A percentile compares a stretch with the other conserved stretches of the same genome.
phyloP scores from a whole-genome alignment of 2,888 invertebrate species.

The Sphaerophoria taeniata region DNA sequence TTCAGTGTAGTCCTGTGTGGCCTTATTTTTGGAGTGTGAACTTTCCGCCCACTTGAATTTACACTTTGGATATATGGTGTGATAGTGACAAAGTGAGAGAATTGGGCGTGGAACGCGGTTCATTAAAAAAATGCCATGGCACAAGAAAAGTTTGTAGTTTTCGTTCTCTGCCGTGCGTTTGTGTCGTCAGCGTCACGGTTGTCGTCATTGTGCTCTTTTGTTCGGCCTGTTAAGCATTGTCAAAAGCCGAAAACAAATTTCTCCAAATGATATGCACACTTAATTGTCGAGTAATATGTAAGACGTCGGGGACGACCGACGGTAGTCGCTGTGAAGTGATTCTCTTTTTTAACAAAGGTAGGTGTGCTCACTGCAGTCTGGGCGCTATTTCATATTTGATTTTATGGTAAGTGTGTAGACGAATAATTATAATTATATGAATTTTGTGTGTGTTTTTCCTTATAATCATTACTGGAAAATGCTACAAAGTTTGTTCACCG shows the following conservation, averaged over 20 bases:
- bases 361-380: no score
- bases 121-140: constrained; percentile 6
- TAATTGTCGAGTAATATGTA: constrained; percentile 36
- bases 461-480: no score
- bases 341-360: no score
- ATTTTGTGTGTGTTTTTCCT: no score
- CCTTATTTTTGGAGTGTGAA: constrained; percentile 16
- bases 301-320: no score
- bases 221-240: constrained; percentile 35
- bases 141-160: constrained; percentile 2
- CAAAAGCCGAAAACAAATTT: constrained; percentile 27
- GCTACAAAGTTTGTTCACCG: no score
- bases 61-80: not conserved
- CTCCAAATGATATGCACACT: constrained; percentile 64
- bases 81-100: constrained; percentile 22
- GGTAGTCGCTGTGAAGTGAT: not conserved
- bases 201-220: constrained; percentile 19
- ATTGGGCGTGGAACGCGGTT: constrained; percentile 17
- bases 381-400: not conserved
- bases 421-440: not conserved
- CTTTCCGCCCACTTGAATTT: constrained; percentile 8
- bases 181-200: not conserved
- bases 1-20: not conserved
- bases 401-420: not conserved
- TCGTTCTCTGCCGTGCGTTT: no score